phyloP scores from a whole-genome alignment of 2,797 vertebrate genomes.

The Neoniphon sammara region DNA sequence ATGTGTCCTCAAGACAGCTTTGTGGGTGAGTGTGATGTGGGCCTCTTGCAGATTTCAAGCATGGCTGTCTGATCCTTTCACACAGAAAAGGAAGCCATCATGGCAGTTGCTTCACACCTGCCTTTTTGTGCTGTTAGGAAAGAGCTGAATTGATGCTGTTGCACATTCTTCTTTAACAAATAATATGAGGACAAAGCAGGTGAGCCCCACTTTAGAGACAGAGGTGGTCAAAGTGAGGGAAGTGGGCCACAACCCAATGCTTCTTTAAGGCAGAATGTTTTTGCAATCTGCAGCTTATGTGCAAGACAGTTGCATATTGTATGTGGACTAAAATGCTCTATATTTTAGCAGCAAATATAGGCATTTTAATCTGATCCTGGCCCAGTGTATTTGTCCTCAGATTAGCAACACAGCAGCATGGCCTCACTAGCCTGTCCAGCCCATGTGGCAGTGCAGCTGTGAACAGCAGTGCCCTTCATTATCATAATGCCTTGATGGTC shows the following conservation, averaged over 20 bases:
- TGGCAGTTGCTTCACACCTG: background rate
- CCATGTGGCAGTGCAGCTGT: slow-evolving; percentile 67
- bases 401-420: slow-evolving; percentile 64
- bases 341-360: slow-evolving; percentile 58
- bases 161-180: background rate
- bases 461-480: slow-evolving; percentile 64
- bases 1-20: background rate
- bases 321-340: slow-evolving; percentile 41
- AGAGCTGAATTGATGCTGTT: background rate
- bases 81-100: background rate
- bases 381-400: slow-evolving; percentile 66
- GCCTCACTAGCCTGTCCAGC: slow-evolving; percentile 25
- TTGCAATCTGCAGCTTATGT: background rate
- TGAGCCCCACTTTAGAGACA: background rate
- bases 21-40: background rate
- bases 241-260: slow-evolving; percentile 1
- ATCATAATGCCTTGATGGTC: slow-evolving; percentile 65
- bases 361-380: slow-evolving; percentile 67
- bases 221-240: background rate
- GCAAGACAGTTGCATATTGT: background rate
- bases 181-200: background rate
- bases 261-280: background rate
- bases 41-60: too few species aligned
- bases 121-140: background rate
- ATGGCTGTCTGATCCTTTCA: background rate